phyloP scores from a whole-genome alignment of 1,140 invertebrate genomes.

The Patella vulgata region DNA sequence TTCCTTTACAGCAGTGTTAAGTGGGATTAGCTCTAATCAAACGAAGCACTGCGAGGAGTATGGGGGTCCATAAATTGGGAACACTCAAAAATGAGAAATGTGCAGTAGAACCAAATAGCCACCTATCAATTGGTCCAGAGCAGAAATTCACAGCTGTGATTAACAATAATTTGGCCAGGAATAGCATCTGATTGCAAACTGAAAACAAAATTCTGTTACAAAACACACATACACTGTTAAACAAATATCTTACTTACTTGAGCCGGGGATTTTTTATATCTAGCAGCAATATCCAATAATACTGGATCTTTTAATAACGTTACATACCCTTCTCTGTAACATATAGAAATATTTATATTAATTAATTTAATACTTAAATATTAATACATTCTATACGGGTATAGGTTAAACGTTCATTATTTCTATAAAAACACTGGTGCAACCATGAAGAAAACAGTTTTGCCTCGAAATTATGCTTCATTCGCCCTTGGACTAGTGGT shows the following conservation, averaged over 20 bases:
- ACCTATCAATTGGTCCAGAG: neutral
- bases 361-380: neutral
- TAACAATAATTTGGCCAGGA: too few relatives aligned
- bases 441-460: neutral
- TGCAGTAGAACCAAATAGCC: neutral
- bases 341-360: neutral
- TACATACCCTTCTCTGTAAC: conserved; percentile 25
- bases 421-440: neutral
- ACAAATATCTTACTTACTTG: conserved; percentile 76
- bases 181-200: too few relatives aligned
- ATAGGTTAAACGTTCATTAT: neutral
- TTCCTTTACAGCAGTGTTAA: too few relatives aligned
- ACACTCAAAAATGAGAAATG: neutral
- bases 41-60: too few relatives aligned
- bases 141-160: too few relatives aligned
- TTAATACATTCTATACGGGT: neutral
- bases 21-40: too few relatives aligned
- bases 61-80: neutral
- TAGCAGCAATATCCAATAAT: conserved; percentile 76
- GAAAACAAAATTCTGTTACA: too few relatives aligned
- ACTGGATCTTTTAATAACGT: conserved; percentile 73
- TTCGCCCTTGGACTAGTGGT: neutral
- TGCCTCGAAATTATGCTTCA: neutral
- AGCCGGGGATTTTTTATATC: conserved; percentile 78
- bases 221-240: too few relatives aligned